phyloP scores from a whole-genome alignment of 2,113 vertebrate genomes.

The Procavia capensis region DNA sequence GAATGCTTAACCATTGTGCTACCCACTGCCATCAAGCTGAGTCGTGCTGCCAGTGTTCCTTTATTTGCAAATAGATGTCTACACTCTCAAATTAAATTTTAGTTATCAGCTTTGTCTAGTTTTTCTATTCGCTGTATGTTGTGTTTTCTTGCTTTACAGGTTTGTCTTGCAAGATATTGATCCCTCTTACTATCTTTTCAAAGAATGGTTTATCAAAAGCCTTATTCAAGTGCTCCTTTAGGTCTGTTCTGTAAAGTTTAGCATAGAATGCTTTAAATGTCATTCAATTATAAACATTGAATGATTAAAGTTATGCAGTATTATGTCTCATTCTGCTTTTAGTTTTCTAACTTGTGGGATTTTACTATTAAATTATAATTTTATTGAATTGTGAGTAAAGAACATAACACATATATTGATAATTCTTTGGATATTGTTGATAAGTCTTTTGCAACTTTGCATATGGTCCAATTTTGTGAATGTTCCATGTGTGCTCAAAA shows the following conservation, averaged over 20 bases:
- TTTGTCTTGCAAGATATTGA: neutral
- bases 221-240: neutral
- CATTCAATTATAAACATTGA: neutral
- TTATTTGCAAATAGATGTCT: neutral
- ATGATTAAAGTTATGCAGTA: neutral
- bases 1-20: too few relatives aligned
- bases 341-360: neutral
- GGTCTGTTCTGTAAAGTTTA: neutral
- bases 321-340: neutral
- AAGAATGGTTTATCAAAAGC: neutral
- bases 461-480: neutral
- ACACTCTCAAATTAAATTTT: neutral
- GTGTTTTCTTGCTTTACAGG: neutral
- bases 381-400: neutral
- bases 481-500: neutral
- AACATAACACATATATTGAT: neutral
- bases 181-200: neutral
- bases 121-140: neutral
- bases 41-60: neutral
- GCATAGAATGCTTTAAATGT: neutral
- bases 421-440: neutral
- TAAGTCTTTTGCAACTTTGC: neutral
- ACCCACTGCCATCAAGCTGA: too few relatives aligned
- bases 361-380: constrained; percentile 6
- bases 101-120: neutral